Evolutionary conservation across 2,888 invertebrate genomes (phyloP), one percentile per base, ranked within the genome.

Genomic region (Drosophila macrospina): DNA sequence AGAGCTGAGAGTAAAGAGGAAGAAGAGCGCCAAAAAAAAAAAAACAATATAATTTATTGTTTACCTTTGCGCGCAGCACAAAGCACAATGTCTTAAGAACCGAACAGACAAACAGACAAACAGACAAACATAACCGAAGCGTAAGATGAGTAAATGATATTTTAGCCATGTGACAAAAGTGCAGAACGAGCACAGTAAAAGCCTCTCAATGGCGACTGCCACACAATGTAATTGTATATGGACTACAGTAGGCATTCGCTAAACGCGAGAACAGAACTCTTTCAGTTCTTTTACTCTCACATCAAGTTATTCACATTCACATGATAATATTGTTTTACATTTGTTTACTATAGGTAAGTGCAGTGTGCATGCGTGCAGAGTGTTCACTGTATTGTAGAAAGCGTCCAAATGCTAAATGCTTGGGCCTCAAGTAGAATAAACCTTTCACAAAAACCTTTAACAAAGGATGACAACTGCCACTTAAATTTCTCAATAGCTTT

Each of bases 11-110:
- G 34, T 13, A 50, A 41, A 41, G 48, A 20, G 41, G 50, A 44
- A 34, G 44, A 24, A 16, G 42, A 26, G 60, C 50, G 48, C 63
- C 74, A 61, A 84, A 78, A 85, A 78, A 82, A 82, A 80, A 78
- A 61, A 84, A 78, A 85, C 80, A 82, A 82, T 82, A 78, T 78
- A 77, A 74, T 77, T 81, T 79, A 85, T 81, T 81, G 85, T 81
- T 74, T 76, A 69, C 11, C 51, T 57, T 37, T 51, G 64, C 62
- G 48, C 47, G 47, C 48, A 41, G 48, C 47, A 50, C 48, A 41
- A 39, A 42, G 13, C n/a, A n/a, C n/a, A 44, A 42, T 28, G 34
- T 28, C 57, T 63, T 48, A 50, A 54, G 69, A 62, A 57, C 51
- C 20, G 34, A 44, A 48, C 52, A 36, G 50, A 11, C 13, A 24